These are phyloP conservation scores for Molorchus minor DNA, from an alignment of 2,888 invertebrate species.

Conservation along the genomic window DNA sequence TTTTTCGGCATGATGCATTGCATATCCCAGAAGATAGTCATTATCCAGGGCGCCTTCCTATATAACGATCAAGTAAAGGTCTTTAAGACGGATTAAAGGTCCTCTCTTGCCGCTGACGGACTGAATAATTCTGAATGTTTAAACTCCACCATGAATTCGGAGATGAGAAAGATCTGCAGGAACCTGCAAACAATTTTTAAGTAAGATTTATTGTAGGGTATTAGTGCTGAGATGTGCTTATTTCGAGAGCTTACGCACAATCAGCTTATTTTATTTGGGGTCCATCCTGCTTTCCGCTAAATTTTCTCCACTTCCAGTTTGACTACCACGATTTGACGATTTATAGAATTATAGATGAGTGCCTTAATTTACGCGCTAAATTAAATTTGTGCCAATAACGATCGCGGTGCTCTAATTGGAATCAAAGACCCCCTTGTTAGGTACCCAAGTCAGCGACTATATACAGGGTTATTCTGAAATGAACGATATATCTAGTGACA, in stretches of 20 bases:
- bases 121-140: conserved; percentile 16
- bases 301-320: no score
- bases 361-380: no score
- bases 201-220: conserved; percentile 14
- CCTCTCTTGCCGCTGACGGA: conserved; percentile 5
- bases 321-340: no score
- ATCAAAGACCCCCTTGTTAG: no score
- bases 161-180: conserved; percentile 15
- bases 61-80: conserved; percentile 14
- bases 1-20: conserved; percentile 2
- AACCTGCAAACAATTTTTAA: conserved; percentile 19
- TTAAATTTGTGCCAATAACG: no score
- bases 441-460: no score
- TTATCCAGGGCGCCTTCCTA: conserved; percentile 16
- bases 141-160: conserved; percentile 13
- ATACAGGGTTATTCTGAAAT: no score
- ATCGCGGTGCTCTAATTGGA: no score
- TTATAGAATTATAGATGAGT: no score
- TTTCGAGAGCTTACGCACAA: conserved; percentile 7
- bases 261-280: conserved; percentile 7
- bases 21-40: background rate
- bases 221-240: conserved; percentile 2
- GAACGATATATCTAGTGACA: no score
- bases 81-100: conserved; percentile 12
- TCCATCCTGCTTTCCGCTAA: no score